Evolutionary conservation across 1,140 invertebrate genomes (phyloP), one percentile per base, ranked within the genome.

Genomic region (Piezodorus guildinii): DNA sequence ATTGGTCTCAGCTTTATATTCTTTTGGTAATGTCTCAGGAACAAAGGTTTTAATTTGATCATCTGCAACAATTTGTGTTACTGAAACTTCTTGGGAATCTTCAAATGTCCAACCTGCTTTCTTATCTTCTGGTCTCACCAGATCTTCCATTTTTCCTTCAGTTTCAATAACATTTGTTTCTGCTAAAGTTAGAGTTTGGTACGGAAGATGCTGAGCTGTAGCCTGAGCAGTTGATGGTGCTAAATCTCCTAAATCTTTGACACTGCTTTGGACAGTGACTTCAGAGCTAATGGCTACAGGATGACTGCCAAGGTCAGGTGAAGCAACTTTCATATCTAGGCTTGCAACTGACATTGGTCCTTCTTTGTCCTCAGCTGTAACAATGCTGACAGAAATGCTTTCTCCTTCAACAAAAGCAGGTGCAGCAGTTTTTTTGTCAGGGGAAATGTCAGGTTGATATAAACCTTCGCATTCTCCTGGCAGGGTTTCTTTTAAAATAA

Each of bases 381-480:
- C 68, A 64, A 70, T 60, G 59, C 67, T 71, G 12, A 72, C 68
- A 45, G 74, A 73, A 17, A 82, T 43, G 65, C 74, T 66, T 71
- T 80, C 75, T n/a, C 75, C 77, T 34, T 77, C 69, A 19, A 66
- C 62, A 62, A 68, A 64, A 62, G 59, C 59, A n/a, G 78, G 43
- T 43, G 71, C 72, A n/a, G 80, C 80, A 54, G 56, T 75, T 65
- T 75, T 77, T 8, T 30, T 68, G 65, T 71, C 71, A 9, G 74
- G 66, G 15, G 66, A 59, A 5, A 69, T 63, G 62, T 73, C 73
- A 19, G 74, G 70, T 21, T 67, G 68, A 52, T 81, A 77, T 51
- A 71, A 67, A 59, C 71, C 73, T 72, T 82, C 80, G 60, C 76
- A 75, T 70, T 82, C 80, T 6, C 77, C 75, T 30, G 75, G 66